Base-by-base conservation (phyloP, 1,140 invertebrate species). In the Oedothorax gibbosus region DNA sequence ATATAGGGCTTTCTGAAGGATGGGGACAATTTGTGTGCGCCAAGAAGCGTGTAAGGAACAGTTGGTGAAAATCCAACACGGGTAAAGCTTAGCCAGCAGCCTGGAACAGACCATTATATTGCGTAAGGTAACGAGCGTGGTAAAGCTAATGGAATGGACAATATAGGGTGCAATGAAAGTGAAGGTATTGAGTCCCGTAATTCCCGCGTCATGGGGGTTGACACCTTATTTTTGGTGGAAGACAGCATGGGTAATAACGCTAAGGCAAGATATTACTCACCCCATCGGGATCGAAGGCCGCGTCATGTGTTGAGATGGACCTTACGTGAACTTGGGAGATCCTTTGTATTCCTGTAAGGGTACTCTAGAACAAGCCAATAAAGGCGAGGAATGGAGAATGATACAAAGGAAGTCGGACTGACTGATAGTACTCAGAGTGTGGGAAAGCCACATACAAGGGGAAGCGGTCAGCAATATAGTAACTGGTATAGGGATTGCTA, bases 131-230 rank as follows among this genome's bases (percentile, higher is more conserved):
- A 72, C 69, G 69, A 72, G 69, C 15, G 69, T 72, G 53, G 9
- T 72, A 72, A n/a, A 72, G 69, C 69, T 72, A 72, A n/a, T 72
- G 69, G 69, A n/a, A 72, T 72, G 69, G 69, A 72, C 69, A 72
- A 51, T 51, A n/a, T 15, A 72, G 69, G 69, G 69, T 51, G 15
- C 69, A 72, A 72, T 15, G 69, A 72, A 50, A 72, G n/a, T n/a
- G 66, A 68, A 68, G 66, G 66, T 2, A 7, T 68, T 68, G 66
- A 68, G 66, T 68, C 21, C 66, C 66, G 66, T 18, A 7, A 68
- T 68, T 3, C 66, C 66, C 35, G 66, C 2, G 66, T 2, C 66
- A 68, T 68, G 35, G 7, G 35, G 66, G 7, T 68, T 21, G 7
- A n/a, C n/a, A n/a, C n/a, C n/a, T n/a, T n/a, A n/a, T n/a, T n/a